A percentile compares a stretch with the other conserved stretches of the same genome.
phyloP scores from a whole-genome alignment of 2,113 vertebrate species.

The Mungos mungo region DNA sequence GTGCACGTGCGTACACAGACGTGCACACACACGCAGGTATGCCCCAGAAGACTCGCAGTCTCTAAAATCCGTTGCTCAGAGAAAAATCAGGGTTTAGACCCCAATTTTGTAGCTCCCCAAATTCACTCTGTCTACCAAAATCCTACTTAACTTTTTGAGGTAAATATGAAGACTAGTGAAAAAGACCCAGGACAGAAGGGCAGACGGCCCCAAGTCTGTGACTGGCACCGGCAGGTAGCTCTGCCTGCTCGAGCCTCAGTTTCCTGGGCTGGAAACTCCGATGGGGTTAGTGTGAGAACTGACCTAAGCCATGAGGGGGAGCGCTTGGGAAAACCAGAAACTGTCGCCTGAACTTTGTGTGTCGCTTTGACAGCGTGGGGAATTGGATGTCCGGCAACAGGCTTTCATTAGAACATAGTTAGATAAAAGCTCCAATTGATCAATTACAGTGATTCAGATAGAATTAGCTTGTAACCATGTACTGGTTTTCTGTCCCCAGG shows the following conservation, averaged over 20 bases:
- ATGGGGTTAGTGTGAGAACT: not conserved
- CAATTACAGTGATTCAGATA: rapidly evolving
- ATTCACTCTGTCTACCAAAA: not conserved
- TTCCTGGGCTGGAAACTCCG: not conserved
- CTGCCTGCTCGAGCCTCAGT: not conserved
- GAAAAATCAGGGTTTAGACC: not conserved
- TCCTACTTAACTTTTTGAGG: not conserved
- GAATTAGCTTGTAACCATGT: rapidly evolving
- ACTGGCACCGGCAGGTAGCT: rapidly evolving
- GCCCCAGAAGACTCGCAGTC: not conserved
- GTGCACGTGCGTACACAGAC: rapidly evolving
- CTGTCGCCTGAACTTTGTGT: rapidly evolving
- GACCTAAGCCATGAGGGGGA: not conserved
- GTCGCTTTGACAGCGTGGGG: rapidly evolving
- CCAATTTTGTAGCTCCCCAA: not conserved
- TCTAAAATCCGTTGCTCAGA: not conserved
- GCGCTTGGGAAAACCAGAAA: not conserved
- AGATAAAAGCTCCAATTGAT: not conserved
- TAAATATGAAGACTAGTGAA: too few relatives aligned
- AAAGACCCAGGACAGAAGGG: rapidly evolving
- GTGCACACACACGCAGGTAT: rapidly evolving
- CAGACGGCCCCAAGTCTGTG: rapidly evolving
- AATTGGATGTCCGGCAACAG: not conserved
- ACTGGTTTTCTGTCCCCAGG: not conserved
- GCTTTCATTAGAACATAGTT: not conserved